A percentile compares a stretch with the other conserved stretches of the same genome.
Conservation (phyloP, 1,140 invertebrate species). For the Heliconius hermathena region DNA sequence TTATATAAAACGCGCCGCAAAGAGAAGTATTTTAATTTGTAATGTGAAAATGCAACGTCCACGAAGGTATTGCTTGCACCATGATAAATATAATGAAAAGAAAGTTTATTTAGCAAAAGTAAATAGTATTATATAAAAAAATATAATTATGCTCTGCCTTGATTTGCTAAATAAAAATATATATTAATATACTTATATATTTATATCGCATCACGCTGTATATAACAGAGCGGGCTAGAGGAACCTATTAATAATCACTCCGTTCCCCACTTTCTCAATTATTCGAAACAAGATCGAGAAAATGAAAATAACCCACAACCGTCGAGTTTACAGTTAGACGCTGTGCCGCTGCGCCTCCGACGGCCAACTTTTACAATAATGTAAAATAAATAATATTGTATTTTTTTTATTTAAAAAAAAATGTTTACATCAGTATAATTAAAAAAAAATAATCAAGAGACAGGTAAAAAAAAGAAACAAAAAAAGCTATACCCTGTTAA, state of each 20-base stretch:
- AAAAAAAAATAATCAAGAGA: background rate
- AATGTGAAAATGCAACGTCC: conserved; percentile 19
- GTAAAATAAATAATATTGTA: no score
- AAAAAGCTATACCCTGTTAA: conserved; percentile 25
- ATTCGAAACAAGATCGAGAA: no score
- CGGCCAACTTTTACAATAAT: no score
- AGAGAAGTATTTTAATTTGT: conserved; percentile 38
- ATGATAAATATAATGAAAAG: background rate
- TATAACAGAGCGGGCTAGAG: no score
- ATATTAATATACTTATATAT: no score
- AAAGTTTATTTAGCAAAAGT: background rate
- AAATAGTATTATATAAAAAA: background rate
- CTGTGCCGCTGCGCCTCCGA: no score
- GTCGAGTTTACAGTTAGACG: no score
- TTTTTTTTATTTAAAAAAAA: background rate
- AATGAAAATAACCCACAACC: no score
- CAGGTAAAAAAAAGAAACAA: conserved; percentile 24
- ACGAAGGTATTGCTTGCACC: background rate
- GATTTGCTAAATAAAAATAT: no score
- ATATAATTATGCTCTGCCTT: background rate
- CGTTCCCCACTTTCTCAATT: no score
- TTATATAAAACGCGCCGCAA: conserved; percentile 35
- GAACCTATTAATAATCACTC: no score
- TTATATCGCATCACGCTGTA: no score
- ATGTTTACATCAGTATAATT: background rate